Evolutionary conservation across 2,113 vertebrate genomes (phyloP).

Genomic region (Megaleporinus macrocephalus): DNA sequence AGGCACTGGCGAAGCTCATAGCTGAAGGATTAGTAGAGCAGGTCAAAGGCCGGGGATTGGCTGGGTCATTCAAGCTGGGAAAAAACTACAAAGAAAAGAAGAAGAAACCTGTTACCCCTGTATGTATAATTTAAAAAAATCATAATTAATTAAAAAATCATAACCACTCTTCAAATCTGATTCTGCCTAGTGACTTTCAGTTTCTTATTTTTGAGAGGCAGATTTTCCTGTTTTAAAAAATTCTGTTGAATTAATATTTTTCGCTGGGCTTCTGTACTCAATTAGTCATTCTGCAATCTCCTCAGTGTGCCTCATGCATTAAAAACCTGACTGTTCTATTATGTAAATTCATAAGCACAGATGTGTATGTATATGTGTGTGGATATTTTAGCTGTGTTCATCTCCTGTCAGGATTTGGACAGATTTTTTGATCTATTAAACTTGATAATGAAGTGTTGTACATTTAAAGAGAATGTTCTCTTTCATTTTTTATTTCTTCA

Average conservation of each 20-base stretch:
- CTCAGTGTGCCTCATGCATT: too few species aligned
- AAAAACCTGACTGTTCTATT: too few species aligned
- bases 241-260: too few species aligned
- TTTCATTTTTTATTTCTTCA: conserved; percentile 9
- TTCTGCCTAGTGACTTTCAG: too few species aligned
- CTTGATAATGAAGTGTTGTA: not conserved
- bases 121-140: too few species aligned
- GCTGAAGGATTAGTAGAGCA: conserved; percentile 87
- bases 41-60: conserved; percentile 93
- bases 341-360: too few species aligned
- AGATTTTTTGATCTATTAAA: not conserved
- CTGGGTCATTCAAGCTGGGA: conserved; percentile 92
- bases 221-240: not conserved
- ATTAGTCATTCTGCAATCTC: too few species aligned
- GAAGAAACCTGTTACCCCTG: conserved; percentile 76
- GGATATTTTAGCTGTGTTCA: conserved; percentile 1
- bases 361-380: not conserved
- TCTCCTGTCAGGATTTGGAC: not conserved
- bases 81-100: conserved; percentile 93
- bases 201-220: too few species aligned
- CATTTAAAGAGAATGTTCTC: not conserved
- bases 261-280: too few species aligned
- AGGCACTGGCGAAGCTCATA: conserved; percentile 87
- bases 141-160: too few species aligned
- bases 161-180: too few species aligned